Conservation (phyloP, 2,797 vertebrate species). For the Natrix natrix region DNA sequence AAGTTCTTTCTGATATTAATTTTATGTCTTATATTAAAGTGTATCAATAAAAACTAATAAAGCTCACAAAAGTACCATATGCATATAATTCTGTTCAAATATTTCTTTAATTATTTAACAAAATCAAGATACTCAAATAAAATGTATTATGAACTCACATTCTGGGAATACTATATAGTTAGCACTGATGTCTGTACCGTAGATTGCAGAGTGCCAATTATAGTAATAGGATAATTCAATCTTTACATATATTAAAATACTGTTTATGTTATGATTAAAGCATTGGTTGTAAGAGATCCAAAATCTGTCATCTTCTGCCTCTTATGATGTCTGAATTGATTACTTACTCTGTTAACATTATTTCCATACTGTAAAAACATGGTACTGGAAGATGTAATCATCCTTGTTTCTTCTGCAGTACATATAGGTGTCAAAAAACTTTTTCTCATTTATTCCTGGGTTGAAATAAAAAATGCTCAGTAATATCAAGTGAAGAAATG, state of each 20-base stretch:
- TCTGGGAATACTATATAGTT: neutral
- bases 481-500: neutral
- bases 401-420: neutral
- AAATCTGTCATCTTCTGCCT: neutral
- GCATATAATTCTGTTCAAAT: too few relatives aligned
- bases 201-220: neutral
- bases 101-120: neutral
- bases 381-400: neutral
- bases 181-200: neutral
- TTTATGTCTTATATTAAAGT: neutral
- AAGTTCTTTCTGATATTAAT: neutral
- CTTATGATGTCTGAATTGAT: neutral
- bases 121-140: neutral
- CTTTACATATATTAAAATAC: neutral
- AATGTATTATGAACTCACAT: neutral
- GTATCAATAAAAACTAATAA: neutral
- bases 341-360: neutral
- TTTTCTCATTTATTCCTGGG: neutral
- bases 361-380: neutral
- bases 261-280: neutral
- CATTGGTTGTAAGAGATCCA: neutral
- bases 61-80: neutral
- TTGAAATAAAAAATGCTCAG: neutral
- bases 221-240: neutral
- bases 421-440: neutral